Conservation (phyloP, 1,140 invertebrate species). For the Chrysopa pallens region DNA sequence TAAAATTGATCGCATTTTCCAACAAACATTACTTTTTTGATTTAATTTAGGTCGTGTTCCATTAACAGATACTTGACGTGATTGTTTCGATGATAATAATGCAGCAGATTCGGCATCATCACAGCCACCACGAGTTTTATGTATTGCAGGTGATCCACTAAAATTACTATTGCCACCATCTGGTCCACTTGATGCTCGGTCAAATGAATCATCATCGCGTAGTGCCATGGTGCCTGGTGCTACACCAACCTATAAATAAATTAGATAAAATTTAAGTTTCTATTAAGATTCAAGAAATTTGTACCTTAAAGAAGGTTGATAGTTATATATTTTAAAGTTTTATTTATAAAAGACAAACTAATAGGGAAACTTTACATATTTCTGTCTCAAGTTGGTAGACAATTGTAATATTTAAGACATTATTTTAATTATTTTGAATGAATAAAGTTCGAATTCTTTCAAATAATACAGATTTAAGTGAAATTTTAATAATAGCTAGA, state of each 20-base stretch:
- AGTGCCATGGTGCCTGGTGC: not conserved
- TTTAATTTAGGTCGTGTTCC: not conserved
- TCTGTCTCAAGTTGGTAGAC: too few relatives aligned
- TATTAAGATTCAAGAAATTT: too few relatives aligned
- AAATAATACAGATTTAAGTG: too few relatives aligned
- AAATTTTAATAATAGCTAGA: too few relatives aligned
- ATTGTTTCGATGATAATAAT: conserved; percentile 6
- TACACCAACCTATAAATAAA: not conserved
- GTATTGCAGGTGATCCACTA: not conserved
- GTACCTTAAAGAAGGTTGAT: too few relatives aligned
- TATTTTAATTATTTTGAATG: too few relatives aligned
- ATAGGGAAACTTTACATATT: too few relatives aligned
- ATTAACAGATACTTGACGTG: not conserved
- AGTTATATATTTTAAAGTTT: too few relatives aligned
- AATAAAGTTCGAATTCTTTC: too few relatives aligned
- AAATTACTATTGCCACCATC: not conserved
- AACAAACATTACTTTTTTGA: not conserved
- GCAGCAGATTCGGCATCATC: conserved; percentile 13
- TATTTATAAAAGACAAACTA: too few relatives aligned
- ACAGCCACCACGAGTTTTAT: not conserved
- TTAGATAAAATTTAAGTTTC: too few relatives aligned
- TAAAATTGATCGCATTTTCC: conserved; percentile 10
- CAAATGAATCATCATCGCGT: not conserved
- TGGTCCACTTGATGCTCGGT: not conserved
- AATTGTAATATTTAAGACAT: too few relatives aligned